Percentiles rank a stretch among this genome's conserved stretches.
Conservation (phyloP, 1,140 invertebrate genomes). For the Leptopilina clavipes region DNA sequence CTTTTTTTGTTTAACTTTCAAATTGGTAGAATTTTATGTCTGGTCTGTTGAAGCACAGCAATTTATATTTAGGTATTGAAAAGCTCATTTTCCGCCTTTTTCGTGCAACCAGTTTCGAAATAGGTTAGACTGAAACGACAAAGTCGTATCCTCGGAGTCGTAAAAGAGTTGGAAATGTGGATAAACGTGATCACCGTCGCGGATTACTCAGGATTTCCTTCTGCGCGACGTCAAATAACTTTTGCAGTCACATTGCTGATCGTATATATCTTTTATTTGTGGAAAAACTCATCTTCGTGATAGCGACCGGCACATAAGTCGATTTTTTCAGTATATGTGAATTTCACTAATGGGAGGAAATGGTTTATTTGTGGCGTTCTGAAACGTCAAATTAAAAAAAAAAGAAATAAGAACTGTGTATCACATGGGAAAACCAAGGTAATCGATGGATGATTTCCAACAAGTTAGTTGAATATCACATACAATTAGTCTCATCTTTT, state of each 20-base stretch:
- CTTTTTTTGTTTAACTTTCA: background rate
- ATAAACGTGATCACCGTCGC: constrained; percentile 7
- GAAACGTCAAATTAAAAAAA: background rate
- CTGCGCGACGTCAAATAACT: constrained; percentile 6
- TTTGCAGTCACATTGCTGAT: background rate
- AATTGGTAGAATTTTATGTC: background rate
- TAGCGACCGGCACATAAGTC: constrained; percentile 64
- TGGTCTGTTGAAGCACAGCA: background rate
- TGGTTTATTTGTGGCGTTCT: constrained; percentile 65
- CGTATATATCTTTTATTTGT: constrained; percentile 57
- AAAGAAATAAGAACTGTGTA: too few relatives aligned
- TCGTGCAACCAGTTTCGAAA: constrained; percentile 29
- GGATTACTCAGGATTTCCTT: constrained; percentile 21
- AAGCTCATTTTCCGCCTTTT: constrained; percentile 17
- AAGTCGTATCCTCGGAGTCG: background rate
- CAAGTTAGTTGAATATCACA: too few relatives aligned
- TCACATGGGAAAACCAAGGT: too few relatives aligned
- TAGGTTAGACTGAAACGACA: background rate
- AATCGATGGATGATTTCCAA: too few relatives aligned
- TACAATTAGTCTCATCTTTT: too few relatives aligned
- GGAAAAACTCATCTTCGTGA: constrained; percentile 66
- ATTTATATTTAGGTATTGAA: constrained; percentile 18
- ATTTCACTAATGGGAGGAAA: constrained; percentile 65
- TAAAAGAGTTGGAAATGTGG: constrained; percentile 24
- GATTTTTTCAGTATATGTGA: constrained; percentile 57